Base-by-base conservation (phyloP, 2,113 vertebrate genomes). In the Balaeniceps rex region DNA sequence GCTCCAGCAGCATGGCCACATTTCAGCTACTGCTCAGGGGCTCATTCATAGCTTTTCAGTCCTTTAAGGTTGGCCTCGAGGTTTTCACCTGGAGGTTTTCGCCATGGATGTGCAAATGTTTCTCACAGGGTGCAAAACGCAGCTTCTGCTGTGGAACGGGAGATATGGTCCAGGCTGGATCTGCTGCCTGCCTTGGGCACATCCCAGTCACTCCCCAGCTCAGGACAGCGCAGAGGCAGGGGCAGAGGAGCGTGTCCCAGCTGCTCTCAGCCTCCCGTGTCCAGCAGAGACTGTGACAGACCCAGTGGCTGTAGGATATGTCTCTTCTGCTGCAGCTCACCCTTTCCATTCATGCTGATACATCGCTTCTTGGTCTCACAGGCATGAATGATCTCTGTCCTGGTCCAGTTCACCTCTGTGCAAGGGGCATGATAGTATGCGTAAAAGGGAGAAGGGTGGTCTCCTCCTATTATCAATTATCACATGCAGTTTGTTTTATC, bases 171-270 rank as follows among this genome's bases (percentile, higher is more conserved):
- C 77, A 24, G 58, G 38, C 42, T 60, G 52, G 47, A 36, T 19
- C 46, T 60, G 38, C n/a, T 61, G 63, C 46, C 33, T 72, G 55
- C 28, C 40, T 46, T 0, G 0, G n/a, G 49, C 47, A 26, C 1
- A 1, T 75, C 16, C 15, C 0, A 0, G 38, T 68, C 14, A 2
- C 19, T 47, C 19, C 31, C 16, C 23, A 12, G 54, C 89, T 42
- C 55, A 21, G 84, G 33, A 29, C 28, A 47, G 29, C 14, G 4
- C 54, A 19, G 44, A 36, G 34, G 12, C 44, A 46, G n/a, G 61
- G 19, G 21, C 40, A 70, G 57, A 80, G 57, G 29, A 91, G 22
- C 5, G 0, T 29, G 55, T 71, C 38, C 22, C 47, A 72, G 64
- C 23, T 6, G 2, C 74, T 81, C 4, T 28, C 42, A 46, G 51